Evolutionary conservation across 2,797 vertebrate species (phyloP).

Genomic region (Pogonophryne albipinna): DNA sequence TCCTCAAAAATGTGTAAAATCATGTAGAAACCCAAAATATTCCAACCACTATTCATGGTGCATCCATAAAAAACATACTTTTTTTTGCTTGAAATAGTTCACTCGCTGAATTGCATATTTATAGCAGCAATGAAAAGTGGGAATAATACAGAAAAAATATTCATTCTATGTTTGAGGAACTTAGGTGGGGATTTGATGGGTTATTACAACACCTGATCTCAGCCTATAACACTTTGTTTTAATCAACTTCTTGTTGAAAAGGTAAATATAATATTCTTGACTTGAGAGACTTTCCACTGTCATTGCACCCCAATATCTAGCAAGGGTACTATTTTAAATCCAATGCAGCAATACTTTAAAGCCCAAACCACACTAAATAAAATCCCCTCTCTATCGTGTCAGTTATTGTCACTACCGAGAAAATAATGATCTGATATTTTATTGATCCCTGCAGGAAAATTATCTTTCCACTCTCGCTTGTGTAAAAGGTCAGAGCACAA

Average conservation of each 20-base stretch:
- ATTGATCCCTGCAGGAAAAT: conserved; percentile 53
- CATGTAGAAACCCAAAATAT: not conserved
- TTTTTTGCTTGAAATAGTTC: not conserved
- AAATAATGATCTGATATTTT: conserved; percentile 49
- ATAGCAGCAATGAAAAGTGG: not conserved
- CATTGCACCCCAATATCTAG: not conserved
- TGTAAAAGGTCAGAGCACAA: conserved; percentile 55
- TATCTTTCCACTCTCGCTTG: conserved; percentile 1
- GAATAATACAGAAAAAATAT: conserved; percentile 4
- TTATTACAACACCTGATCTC: conserved; percentile 4
- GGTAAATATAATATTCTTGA: conserved; percentile 2
- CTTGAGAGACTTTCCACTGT: not conserved
- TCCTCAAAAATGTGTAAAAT: not conserved
- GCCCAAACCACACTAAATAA: conserved; percentile 7
- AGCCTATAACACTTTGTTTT: not conserved
- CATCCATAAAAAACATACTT: not conserved
- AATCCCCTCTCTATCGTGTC: conserved; percentile 29
- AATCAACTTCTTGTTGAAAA: not conserved
- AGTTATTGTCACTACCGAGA: conserved; percentile 36
- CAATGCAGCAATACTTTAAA: conserved; percentile 24
- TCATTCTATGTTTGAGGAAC: not conserved
- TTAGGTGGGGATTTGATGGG: not conserved
- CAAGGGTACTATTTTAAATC: conserved; percentile 12
- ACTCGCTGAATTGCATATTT: not conserved
- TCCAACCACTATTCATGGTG: not conserved